phyloP scores from a whole-genome alignment of 2,113 vertebrate genomes.

The Corythornis vintsioides region DNA sequence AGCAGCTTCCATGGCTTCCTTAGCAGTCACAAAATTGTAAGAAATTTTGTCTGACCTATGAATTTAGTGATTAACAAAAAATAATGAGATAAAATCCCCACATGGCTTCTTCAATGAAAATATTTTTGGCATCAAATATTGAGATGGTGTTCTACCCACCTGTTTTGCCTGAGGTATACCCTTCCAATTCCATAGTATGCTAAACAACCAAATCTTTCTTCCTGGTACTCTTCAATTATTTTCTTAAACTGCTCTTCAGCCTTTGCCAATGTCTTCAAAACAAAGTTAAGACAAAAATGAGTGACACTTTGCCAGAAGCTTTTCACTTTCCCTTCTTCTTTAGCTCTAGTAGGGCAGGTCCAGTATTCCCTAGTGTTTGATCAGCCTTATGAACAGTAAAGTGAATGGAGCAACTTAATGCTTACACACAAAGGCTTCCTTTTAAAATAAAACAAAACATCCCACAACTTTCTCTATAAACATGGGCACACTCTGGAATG shows the following conservation, averaged over 20 bases:
- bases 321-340: background rate
- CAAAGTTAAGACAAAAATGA: background rate
- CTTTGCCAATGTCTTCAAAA: constrained; percentile 83
- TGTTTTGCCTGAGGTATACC: constrained; percentile 88
- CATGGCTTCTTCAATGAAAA: background rate
- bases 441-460: no score
- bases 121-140: background rate
- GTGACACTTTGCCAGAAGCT: background rate
- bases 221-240: constrained; percentile 78
- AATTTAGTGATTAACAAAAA: background rate
- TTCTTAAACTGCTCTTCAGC: constrained; percentile 83
- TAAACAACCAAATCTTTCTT: constrained; percentile 85
- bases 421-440: background rate
- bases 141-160: constrained; percentile 71
- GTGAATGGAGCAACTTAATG: background rate
- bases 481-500: background rate
- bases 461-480: background rate
- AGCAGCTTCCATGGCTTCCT: background rate
- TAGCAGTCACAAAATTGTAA: background rate
- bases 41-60: background rate
- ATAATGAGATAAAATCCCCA: fast-evolving
- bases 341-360: background rate
- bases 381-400: background rate
- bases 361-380: background rate
- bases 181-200: constrained; percentile 87